Conservation (phyloP, 2,113 vertebrate species). For the Dasyornis broadbenti region DNA sequence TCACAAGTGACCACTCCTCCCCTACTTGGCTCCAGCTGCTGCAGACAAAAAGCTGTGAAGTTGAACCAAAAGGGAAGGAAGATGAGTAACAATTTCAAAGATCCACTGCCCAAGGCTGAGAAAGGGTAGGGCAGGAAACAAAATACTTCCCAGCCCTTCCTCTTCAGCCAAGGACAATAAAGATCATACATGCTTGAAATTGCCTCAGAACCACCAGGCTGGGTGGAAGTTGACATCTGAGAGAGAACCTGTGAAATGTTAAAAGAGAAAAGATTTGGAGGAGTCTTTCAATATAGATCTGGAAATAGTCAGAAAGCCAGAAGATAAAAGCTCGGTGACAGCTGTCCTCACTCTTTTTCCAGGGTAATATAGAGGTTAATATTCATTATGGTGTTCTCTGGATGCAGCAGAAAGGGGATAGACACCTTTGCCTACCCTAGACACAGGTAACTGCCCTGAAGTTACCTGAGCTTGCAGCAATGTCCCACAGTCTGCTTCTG, state of each 20-base stretch:
- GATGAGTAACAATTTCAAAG: neutral
- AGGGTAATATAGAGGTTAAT: neutral
- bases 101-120: neutral
- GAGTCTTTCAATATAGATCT: neutral
- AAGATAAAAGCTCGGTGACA: neutral
- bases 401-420: neutral
- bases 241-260: neutral
- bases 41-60: neutral
- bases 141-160: neutral
- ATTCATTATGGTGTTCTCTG: neutral
- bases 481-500: neutral
- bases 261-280: neutral
- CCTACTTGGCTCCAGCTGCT: neutral
- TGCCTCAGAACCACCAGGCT: neutral
- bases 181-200: neutral
- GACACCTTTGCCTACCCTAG: neutral
- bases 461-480: neutral
- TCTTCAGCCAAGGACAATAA: neutral
- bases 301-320: neutral
- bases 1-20: neutral
- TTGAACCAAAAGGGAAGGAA: neutral
- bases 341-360: neutral
- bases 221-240: neutral
- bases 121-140: constrained; percentile 9
- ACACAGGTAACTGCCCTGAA: neutral